Conservation (phyloP, 2,113 vertebrate genomes). For the Clarias magur region DNA sequence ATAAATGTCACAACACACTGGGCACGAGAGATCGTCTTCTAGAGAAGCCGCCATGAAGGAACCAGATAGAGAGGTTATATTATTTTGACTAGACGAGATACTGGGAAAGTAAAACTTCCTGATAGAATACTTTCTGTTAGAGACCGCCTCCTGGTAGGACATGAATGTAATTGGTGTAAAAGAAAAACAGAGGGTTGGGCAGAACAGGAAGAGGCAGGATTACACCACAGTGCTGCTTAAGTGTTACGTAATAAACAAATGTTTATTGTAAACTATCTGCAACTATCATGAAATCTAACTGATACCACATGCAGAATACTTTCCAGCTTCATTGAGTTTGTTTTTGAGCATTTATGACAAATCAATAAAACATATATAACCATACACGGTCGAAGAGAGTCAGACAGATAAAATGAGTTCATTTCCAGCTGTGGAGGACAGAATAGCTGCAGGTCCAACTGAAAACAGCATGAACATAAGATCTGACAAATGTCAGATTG, state of each 20-base stretch:
- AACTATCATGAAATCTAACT: background rate
- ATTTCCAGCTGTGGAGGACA: too few relatives aligned
- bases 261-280: background rate
- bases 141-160: background rate
- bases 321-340: background rate
- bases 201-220: background rate
- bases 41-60: slow-evolving; percentile 25
- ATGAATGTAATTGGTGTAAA: background rate
- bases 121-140: too few relatives aligned
- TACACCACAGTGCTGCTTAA: background rate
- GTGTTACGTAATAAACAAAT: background rate
- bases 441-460: too few relatives aligned
- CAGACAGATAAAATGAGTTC: too few relatives aligned
- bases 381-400: too few relatives aligned
- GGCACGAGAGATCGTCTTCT: slow-evolving; percentile 33
- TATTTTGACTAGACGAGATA: too few relatives aligned
- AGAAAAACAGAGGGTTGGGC: background rate
- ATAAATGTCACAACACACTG: slow-evolving; percentile 37
- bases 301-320: background rate
- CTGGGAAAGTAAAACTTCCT: background rate
- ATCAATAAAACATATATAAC: too few relatives aligned
- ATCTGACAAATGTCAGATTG: too few relatives aligned
- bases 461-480: too few relatives aligned
- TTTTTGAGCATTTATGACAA: background rate
- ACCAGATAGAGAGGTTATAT: background rate